Evolutionary conservation across 2,797 vertebrate species (phyloP), one percentile per base, ranked within the genome.

Genomic region (Etheostoma perlongum): DNA sequence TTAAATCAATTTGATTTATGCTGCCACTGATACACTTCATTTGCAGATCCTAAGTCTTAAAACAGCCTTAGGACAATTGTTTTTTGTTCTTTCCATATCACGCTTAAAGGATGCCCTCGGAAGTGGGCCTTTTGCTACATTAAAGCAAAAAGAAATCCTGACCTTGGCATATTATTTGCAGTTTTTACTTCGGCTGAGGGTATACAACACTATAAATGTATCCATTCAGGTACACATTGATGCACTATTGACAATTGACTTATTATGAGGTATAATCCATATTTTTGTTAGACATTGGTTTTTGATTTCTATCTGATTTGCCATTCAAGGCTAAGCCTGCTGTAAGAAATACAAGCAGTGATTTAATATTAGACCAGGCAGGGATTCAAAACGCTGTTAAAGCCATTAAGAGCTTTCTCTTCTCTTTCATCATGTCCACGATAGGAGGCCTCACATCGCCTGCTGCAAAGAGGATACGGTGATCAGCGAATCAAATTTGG

Each of bases 1-100:
- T 87, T 81, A 77, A 91, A 90, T 92, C 87, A 82, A 74, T 79
- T 79, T 91, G 92, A 95, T 93, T 93, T 91, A 94, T 84, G 72
- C 72, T 57, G 54, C 84, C 82, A 90, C 87, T 36, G 90, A 88
- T 90, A 90, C 86, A 90, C 82, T 83, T 93, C 88, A 91, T 93
- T 93, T 91, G 79, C 81, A 66, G 72, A 90, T 89, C 72, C 81
- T 94, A 77, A 93, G 89, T 89, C 78, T 82, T 92, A 90, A 92
- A 94, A 83, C 91, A 93, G 91, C 84, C 77, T 30, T 0, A 2
- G 67, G 67, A 75, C 79, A 76, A 71, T 91, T 73, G 75, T 64
- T 70, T 91, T 88, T 89, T 89, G 88, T 91, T 90, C 85, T 88
- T 78, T 82, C 69, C 66, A 74, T 88, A 80, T 83, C 74, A 89